Conservation (phyloP, 64 coral and sea anemone genomes). For the Trachythela sp. region DNA sequence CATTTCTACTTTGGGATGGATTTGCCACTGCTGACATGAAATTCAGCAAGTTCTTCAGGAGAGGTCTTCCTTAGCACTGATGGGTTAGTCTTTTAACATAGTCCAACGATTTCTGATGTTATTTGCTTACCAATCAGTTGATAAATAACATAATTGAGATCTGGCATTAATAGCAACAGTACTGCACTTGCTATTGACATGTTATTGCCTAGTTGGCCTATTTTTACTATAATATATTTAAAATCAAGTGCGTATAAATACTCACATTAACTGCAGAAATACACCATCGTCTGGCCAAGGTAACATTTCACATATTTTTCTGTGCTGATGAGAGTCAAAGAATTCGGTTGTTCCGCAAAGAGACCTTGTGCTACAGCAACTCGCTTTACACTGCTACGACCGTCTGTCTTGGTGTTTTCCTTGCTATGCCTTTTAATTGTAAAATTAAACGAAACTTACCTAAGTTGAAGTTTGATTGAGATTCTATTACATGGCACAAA, state of each 20-base stretch:
- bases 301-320: constrained; percentile 20
- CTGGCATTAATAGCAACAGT: background rate
- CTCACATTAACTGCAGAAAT: constrained; percentile 23
- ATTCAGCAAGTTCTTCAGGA: background rate
- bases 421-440: constrained; percentile 14
- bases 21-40: constrained; percentile 22
- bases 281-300: constrained; percentile 13
- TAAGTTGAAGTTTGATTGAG: too few relatives aligned
- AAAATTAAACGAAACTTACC: too few relatives aligned
- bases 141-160: constrained; percentile 5
- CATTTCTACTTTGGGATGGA: constrained; percentile 5
- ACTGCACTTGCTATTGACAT: constrained; percentile 29
- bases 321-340: background rate
- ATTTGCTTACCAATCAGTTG: background rate
- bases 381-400: constrained; percentile 2
- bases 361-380: background rate
- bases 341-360: background rate
- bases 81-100: constrained; percentile 30
- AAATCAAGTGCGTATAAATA: background rate
- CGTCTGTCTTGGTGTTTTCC: background rate
- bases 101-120: constrained; percentile 25
- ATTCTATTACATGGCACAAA: too few relatives aligned
- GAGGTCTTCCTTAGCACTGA: constrained; percentile 9
- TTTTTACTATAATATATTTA: background rate
- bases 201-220: constrained; percentile 21